phyloP scores from a whole-genome alignment of 2,113 vertebrate species.

The Tauraco erythrolophus region DNA sequence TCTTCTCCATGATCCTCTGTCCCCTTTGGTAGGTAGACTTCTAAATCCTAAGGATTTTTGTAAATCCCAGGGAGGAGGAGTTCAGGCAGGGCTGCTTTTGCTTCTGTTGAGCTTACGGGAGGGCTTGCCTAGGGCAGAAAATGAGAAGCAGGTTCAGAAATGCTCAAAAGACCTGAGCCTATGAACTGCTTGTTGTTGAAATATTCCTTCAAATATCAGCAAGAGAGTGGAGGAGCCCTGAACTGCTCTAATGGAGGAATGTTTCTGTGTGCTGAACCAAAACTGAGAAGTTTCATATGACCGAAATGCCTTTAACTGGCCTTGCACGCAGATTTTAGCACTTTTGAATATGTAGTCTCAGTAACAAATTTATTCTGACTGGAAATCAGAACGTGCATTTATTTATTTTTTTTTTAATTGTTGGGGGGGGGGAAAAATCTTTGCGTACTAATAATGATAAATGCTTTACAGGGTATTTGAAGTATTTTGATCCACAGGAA shows the following conservation, averaged over 20 bases:
- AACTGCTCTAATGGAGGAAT: not conserved
- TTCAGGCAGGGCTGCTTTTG: not conserved
- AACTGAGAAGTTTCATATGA: not conserved
- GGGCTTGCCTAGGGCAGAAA: not conserved
- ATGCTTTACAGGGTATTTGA: not conserved
- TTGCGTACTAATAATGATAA: not conserved
- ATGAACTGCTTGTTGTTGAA: not conserved
- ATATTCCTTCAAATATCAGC: not conserved
- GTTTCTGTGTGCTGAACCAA: not conserved
- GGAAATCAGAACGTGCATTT: not conserved
- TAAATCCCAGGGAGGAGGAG: not conserved
- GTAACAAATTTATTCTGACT: not conserved
- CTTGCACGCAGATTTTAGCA: not conserved
- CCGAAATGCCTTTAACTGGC: not conserved
- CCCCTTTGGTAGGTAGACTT: not conserved
- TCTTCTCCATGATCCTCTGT: not conserved
- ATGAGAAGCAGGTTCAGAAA: not conserved
- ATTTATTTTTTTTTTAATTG: not conserved
- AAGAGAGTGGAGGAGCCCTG: not conserved
- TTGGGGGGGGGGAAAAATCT: not conserved
- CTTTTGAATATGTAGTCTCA: not conserved
- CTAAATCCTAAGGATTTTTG: not conserved
- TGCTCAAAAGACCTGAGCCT: not conserved
- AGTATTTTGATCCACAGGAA: not conserved
- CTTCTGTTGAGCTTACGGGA: not conserved